phyloP scores from a whole-genome alignment of 2,797 vertebrate species.

The Rhinophrynus dorsalis region DNA sequence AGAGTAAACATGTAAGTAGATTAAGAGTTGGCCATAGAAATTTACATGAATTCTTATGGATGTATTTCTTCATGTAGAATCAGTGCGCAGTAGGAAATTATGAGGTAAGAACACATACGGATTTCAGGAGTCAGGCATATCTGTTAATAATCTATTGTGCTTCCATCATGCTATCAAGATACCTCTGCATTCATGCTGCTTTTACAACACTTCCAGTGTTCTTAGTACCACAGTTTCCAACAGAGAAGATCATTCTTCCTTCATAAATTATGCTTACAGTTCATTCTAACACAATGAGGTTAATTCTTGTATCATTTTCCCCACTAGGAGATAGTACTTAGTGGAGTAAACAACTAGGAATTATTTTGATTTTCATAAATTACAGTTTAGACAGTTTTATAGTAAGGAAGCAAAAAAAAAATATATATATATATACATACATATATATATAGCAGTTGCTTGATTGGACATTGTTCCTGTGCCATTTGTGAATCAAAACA shows the following conservation, averaged over 20 bases:
- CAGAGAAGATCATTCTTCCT: slow-evolving; percentile 33
- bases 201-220: slow-evolving; percentile 11
- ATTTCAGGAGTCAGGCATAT: slow-evolving; percentile 21
- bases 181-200: slow-evolving; percentile 23
- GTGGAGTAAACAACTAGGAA: slow-evolving; percentile 1
- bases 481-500: not conserved
- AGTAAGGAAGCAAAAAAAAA: too few relatives aligned
- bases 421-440: too few relatives aligned
- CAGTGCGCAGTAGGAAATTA: too few relatives aligned
- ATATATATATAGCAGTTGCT: too few relatives aligned
- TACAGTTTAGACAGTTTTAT: not conserved
- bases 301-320: slow-evolving; percentile 3
- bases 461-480: too few relatives aligned
- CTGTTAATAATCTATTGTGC: slow-evolving; percentile 16
- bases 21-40: too few relatives aligned
- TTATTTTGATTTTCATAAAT: slow-evolving; percentile 2
- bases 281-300: slow-evolving; percentile 4
- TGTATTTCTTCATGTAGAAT: too few relatives aligned
- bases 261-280: slow-evolving; percentile 35
- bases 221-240: slow-evolving; percentile 24
- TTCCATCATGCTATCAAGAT: slow-evolving; percentile 25
- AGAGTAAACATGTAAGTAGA: too few relatives aligned
- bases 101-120: slow-evolving; percentile 1
- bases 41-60: too few relatives aligned
- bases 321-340: slow-evolving; percentile 9